A percentile compares a stretch with the other conserved stretches of the same genome.
Conservation (phyloP, 2,113 vertebrate genomes). For the Nannobrachium achirus region DNA sequence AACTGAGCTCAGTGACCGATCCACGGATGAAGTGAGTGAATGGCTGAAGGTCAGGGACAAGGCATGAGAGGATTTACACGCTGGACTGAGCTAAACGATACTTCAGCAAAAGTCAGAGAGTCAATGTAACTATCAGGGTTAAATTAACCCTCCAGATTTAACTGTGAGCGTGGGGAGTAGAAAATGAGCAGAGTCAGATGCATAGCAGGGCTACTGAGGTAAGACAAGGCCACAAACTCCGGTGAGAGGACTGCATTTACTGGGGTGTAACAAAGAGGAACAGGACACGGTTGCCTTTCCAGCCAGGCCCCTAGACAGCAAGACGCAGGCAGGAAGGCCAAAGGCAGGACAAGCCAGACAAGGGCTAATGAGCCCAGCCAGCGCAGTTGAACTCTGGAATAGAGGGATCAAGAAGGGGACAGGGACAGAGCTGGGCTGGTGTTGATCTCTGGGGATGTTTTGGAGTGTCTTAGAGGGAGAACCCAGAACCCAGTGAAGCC, state of each 20-base stretch:
- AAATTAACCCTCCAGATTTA: no score
- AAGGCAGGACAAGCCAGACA: slow-evolving; percentile 17
- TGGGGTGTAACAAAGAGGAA: slow-evolving; percentile 26
- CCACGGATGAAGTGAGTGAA: slow-evolving; percentile 15
- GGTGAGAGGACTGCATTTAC: slow-evolving; percentile 7
- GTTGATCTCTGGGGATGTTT: slow-evolving; percentile 14
- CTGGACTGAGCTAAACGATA: not conserved
- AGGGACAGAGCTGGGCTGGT: slow-evolving; percentile 21
- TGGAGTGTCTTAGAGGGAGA: slow-evolving; percentile 25
- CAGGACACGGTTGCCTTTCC: slow-evolving; percentile 20
- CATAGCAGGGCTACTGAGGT: slow-evolving; percentile 2
- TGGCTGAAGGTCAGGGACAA: not conserved
- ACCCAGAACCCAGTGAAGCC: slow-evolving; percentile 34
- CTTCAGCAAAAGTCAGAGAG: not conserved
- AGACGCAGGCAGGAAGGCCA: slow-evolving; percentile 14
- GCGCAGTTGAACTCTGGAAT: slow-evolving; percentile 31
- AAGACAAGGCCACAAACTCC: slow-evolving; percentile 9
- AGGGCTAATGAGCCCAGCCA: slow-evolving; percentile 22
- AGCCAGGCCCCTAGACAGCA: slow-evolving; percentile 14
- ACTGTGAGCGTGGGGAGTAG: no score
- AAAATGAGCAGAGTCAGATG: not conserved
- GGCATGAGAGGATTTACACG: not conserved
- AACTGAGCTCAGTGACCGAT: slow-evolving; percentile 1
- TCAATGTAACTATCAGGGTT: not conserved
- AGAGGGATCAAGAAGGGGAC: slow-evolving; percentile 25